Conservation (phyloP, 2,797 vertebrate species). For the Spinibarbus caldwelli region DNA sequence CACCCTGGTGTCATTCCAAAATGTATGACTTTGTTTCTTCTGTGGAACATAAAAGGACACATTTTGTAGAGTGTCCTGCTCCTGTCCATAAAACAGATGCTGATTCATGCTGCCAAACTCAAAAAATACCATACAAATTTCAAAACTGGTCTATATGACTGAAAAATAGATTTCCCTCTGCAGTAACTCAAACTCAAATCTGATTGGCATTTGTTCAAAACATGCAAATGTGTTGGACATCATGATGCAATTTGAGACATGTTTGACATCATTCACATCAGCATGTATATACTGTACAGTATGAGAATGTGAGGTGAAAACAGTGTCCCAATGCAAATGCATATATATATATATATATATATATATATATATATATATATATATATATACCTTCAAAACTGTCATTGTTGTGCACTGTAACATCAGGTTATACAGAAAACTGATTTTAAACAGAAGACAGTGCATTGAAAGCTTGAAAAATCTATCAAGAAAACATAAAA, state of each 20-base stretch:
- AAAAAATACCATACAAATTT: neutral
- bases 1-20: neutral
- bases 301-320: too few relatives aligned
- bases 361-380: too few relatives aligned
- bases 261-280: too few relatives aligned
- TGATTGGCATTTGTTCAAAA: neutral
- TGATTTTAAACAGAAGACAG: neutral
- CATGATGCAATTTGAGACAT: neutral
- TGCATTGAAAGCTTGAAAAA: neutral
- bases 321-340: too few relatives aligned
- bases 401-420: neutral
- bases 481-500: neutral
- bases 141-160: neutral
- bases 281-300: neutral
- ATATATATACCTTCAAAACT: too few relatives aligned
- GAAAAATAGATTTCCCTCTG: neutral
- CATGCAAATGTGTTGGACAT: neutral
- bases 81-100: neutral
- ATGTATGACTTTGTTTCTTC: neutral
- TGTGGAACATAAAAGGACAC: neutral
- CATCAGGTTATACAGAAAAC: neutral
- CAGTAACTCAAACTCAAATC: neutral
- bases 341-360: too few relatives aligned
- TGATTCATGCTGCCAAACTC: neutral
- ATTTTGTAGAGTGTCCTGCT: neutral